Evolutionary conservation across 1,140 invertebrate species (phyloP), one percentile per base, ranked within the genome.

Genomic region (Belonocnema kinseyi): DNA sequence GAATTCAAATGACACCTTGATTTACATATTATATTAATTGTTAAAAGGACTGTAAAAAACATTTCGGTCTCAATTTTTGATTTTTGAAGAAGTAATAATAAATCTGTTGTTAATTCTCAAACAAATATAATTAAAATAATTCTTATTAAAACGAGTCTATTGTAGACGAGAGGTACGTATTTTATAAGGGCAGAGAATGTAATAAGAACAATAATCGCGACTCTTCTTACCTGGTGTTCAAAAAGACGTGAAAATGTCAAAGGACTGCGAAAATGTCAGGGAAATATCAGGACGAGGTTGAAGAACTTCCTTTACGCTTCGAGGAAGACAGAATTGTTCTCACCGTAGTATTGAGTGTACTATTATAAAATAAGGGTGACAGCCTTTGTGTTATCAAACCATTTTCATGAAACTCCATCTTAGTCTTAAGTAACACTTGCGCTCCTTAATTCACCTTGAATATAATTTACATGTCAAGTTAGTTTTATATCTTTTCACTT

Each of bases 201-300:
- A 46, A 40, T 66, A 40, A 16, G 33, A 66, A 61, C 2, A 33
- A 66, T 40, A 66, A 14, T 66, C 26, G 14, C 12, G 4, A 21
- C 56, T 40, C 26, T 66, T 66, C 61, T 66, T 40, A 40, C 61
- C 26, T 40, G 33, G 14, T 66, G 8, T 66, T 66, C 40, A 66
- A 40, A 66, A 46, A 66, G 61, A 40, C 12, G 33, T 66, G 61
- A 66, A 46, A 66, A 66, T 66, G 61, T 66, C 61, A 40, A 66
- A n/a, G 26, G 61, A 46, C 40, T 66, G 61, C 14, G 61, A 66
- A 40, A 66, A 66, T 66, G 61, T 66, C 33, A 66, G 26, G 33
- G 1, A 66, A 66, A 66, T 66, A 66, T 26, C 61, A 66, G 61
- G 61, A 66, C 6, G 26, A 66, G 61, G 61, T 66, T 33, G 13